Conservation (phyloP, 2,888 invertebrate species). For the Lasioglossum figueresi region DNA sequence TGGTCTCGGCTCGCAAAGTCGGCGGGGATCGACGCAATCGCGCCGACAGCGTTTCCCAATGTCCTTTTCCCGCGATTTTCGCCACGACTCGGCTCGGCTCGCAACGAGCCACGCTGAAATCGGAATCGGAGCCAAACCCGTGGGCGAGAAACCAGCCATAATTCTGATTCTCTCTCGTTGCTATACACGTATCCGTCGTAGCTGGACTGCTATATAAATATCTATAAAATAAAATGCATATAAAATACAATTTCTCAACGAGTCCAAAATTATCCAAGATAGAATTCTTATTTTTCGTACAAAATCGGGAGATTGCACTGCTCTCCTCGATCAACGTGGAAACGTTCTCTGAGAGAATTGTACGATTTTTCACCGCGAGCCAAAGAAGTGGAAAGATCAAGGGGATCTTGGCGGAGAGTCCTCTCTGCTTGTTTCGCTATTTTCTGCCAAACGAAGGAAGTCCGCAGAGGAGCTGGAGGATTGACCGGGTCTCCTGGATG, state of each 20-base stretch:
- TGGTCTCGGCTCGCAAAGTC: slow-evolving; percentile 75
- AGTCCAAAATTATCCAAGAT: no score
- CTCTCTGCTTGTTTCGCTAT: neutral
- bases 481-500: neutral
- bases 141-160: neutral
- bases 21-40: slow-evolving; percentile 60
- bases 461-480: neutral
- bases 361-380: neutral
- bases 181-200: neutral
- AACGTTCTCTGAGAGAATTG: neutral
- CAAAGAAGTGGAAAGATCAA: neutral
- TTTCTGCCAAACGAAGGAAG: neutral
- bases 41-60: slow-evolving; percentile 59
- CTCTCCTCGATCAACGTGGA: neutral
- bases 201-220: no score
- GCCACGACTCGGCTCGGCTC: slow-evolving; percentile 2
- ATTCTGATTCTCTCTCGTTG: neutral
- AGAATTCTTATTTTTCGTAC: neutral
- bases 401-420: neutral
- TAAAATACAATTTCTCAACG: no score
- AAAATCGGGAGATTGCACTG: no score
- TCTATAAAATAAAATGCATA: no score
- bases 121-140: neutral
- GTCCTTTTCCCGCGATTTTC: slow-evolving; percentile 43
- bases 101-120: neutral